phyloP scores from a whole-genome alignment of 2,888 invertebrate species.

The Podotricha telesiphe region DNA sequence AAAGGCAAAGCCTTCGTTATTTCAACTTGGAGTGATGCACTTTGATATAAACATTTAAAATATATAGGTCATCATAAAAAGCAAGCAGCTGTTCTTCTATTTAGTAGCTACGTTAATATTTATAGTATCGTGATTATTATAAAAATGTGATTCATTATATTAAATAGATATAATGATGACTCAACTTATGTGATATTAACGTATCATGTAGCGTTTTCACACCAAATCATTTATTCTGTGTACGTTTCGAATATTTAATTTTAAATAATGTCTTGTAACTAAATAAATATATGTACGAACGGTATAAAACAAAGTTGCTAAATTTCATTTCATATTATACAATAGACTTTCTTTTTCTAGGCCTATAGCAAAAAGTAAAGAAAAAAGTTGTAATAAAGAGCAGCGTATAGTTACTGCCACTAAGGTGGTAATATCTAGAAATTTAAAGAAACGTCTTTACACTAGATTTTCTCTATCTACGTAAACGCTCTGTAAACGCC shows the following conservation, averaged over 20 bases:
- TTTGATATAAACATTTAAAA: conserved; percentile 3
- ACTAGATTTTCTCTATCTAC: no score
- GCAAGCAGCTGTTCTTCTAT: conserved; percentile 7
- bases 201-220: background rate
- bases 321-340: no score
- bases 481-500: no score
- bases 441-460: no score
- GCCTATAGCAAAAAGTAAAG: no score
- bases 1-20: conserved; percentile 1
- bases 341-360: no score
- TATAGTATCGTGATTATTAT: background rate
- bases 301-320: no score
- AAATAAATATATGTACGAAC: no score
- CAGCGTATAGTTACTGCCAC: no score
- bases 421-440: no score
- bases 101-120: background rate
- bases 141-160: background rate
- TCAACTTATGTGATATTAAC: background rate
- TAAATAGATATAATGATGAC: conserved; percentile 3
- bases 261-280: no score
- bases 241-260: background rate
- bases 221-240: background rate
- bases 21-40: background rate
- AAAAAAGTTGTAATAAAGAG: no score
- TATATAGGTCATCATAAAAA: background rate